Conservation (phyloP, 2,113 vertebrate genomes). For the Machaerirhynchus nigripectus region DNA sequence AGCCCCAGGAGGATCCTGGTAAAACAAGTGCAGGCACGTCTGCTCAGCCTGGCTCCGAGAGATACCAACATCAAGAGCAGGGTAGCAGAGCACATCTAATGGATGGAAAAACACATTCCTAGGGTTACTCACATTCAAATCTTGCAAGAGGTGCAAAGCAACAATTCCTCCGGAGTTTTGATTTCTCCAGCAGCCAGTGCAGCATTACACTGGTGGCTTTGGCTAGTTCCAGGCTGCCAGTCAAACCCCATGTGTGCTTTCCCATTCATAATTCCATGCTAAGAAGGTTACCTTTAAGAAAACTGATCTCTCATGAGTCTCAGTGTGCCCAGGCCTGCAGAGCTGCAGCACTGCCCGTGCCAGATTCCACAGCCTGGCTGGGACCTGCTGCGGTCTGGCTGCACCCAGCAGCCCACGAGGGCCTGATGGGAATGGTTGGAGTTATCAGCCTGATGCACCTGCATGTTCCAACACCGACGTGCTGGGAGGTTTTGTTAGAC, state of each 20-base stretch:
- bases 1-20: conserved; percentile 6
- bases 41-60: neutral
- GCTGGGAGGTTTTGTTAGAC: neutral
- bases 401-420: neutral
- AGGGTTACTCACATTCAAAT: neutral
- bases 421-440: neutral
- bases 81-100: neutral
- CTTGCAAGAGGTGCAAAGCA: neutral
- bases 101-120: neutral
- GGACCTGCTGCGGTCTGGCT: neutral
- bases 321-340: neutral
- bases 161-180: neutral
- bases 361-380: neutral
- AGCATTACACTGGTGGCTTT: neutral
- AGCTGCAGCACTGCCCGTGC: neutral
- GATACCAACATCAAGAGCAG: neutral
- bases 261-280: neutral
- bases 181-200: neutral
- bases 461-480: neutral
- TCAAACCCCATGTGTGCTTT: neutral
- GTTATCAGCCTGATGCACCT: neutral
- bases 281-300: neutral
- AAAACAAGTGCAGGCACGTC: conserved; percentile 2
- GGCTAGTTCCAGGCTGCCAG: neutral
- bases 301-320: rapidly evolving